Evolutionary conservation across 2,888 invertebrate species (phyloP).

Genomic region (Chydorus sphaericus): DNA sequence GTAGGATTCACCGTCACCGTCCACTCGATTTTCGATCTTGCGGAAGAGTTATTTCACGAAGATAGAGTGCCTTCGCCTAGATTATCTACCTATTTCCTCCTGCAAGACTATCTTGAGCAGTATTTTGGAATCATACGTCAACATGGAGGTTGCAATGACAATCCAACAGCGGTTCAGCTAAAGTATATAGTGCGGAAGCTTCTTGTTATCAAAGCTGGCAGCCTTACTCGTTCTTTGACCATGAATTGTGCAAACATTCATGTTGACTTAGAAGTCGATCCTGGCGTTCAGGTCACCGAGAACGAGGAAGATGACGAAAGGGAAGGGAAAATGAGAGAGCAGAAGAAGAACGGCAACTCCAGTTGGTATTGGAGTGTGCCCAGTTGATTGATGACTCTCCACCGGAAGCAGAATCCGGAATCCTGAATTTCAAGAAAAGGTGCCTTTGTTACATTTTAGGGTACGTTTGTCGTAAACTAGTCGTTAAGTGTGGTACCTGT

Average conservation of each 20-base stretch:
- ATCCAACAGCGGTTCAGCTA: not conserved
- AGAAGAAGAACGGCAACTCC: no score
- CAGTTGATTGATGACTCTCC: no score
- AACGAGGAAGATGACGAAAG: no score
- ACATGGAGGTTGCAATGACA: slow-evolving; percentile 1
- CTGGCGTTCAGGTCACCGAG: no score
- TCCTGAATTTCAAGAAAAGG: no score
- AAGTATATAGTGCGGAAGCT: not conserved
- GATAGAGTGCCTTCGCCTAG: not conserved
- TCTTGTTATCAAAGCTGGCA: not conserved
- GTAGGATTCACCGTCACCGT: not conserved
- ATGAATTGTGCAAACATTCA: not conserved
- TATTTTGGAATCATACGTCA: not conserved
- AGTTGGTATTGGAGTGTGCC: no score
- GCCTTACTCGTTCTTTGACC: not conserved
- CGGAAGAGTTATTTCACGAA: not conserved
- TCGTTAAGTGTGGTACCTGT: no score
- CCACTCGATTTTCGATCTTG: not conserved
- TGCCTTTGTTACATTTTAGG: no score
- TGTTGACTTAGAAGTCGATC: not conserved
- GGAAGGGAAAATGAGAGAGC: no score
- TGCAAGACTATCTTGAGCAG: not conserved
- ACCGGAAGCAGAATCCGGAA: no score
- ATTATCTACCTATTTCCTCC: not conserved
- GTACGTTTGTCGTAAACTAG: no score